phyloP scores from a whole-genome alignment of 2,888 invertebrate genomes.

The Trilocha varians region DNA sequence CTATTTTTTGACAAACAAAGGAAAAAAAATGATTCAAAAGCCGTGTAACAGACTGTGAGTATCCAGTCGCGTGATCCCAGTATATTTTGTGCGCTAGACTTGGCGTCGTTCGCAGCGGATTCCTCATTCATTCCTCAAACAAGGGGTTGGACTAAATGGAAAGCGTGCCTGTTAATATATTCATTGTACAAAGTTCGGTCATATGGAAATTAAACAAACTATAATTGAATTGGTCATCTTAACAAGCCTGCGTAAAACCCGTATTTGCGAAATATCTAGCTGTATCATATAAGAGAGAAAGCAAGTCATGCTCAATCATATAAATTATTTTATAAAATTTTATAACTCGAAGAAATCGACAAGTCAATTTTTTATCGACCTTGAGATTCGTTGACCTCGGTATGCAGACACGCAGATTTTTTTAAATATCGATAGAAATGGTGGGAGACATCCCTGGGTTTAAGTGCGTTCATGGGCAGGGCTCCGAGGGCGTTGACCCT shows the following conservation, averaged over 20 bases:
- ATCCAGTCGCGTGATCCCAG: not conserved
- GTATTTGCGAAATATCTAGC: too few species aligned
- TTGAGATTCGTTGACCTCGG: constrained; percentile 3
- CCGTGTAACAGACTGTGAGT: not conserved
- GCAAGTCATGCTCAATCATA: not conserved
- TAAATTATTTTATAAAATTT: not conserved
- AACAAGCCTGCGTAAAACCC: too few species aligned
- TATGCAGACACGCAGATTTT: constrained; percentile 1
- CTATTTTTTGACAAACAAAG: too few species aligned
- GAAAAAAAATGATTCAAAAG: not conserved
- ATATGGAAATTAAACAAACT: too few species aligned
- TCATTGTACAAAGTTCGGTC: too few species aligned
- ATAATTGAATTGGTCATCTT: too few species aligned
- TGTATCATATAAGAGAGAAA: too few species aligned
- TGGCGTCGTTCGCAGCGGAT: not conserved
- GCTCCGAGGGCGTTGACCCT: constrained; percentile 61
- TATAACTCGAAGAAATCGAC: not conserved
- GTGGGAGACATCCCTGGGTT: constrained; percentile 44
- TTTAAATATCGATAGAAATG: constrained; percentile 46
- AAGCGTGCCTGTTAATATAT: too few species aligned
- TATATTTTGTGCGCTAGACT: not conserved
- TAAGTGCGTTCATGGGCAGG: constrained; percentile 62
- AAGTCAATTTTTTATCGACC: not conserved
- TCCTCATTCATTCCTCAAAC: not conserved
- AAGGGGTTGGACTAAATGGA: too few species aligned